Base-by-base conservation (phyloP, 2,797 vertebrate species). In the Garrulus glandarius region DNA sequence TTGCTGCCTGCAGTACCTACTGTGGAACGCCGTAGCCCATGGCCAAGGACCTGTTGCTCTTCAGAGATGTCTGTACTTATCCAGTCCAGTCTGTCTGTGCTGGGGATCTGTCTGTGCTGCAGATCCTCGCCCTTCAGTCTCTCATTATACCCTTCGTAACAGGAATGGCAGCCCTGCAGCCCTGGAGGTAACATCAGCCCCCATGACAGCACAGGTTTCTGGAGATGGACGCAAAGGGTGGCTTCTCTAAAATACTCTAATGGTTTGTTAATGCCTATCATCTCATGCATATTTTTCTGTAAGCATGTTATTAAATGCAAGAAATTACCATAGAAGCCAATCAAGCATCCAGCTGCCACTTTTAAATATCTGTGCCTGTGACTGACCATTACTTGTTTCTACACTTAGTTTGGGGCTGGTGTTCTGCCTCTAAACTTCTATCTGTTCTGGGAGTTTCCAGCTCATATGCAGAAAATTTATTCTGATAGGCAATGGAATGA, bases 1-100 rank as follows among this genome's bases (percentile, higher is more conserved):
- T 22, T 1, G 4, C 61, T 47, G 37, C 41, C 24, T 71, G 71
- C 20, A 19, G 41, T 19, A 60, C 43, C 64, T 43, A 13, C 36
- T 46, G 46, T n/a, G 34, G 91, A 65, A 60, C 0, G 1, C 24
- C 0, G 0, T 46, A 70, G 50, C 43, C 52, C 5, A 0, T 4
- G 34, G 64, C 52, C 46, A 3, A 56, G 39, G 63, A 65, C 29
- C 32, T 30, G 29, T 13, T 0, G 0, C 20, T 72, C 27, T 15
- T 76, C 55, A 36, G 24, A 87, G 39, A n/a, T 2, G 8, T 23
- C 49, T 27, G 30, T 22, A 18, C 24, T 36, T 13, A 61, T 0
- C 34, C 43, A 43, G 26, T 16, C 46, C 0, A 1, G 21, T 47
- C 68, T 67, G 39, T 36, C n/a, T 0, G 0, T 49, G 34, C 63